Percentiles rank a stretch among this genome's conserved stretches.
Conservation (phyloP, 1,140 invertebrate species). For the Trachelipus rathkii region DNA sequence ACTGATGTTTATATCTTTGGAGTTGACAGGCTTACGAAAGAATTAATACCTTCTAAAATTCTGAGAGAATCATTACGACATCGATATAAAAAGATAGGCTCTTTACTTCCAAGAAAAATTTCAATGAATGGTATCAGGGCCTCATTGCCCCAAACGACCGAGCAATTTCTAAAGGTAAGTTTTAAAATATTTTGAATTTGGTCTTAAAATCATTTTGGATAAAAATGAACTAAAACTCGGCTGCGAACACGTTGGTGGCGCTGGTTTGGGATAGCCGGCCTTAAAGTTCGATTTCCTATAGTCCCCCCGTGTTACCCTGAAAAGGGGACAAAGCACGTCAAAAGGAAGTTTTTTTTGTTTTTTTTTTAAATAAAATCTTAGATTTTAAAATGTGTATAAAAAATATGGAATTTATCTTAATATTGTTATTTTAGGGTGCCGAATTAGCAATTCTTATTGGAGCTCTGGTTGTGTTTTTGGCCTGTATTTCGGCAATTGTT, state of each 20-base stretch:
- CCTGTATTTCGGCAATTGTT: conserved; percentile 34
- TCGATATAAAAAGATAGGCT: neutral
- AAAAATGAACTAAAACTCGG: too few species aligned
- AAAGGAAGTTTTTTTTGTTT: too few species aligned
- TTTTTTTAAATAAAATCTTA: too few species aligned
- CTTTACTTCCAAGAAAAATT: neutral
- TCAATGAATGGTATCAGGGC: neutral
- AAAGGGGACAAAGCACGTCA: too few species aligned
- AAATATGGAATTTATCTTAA: neutral
- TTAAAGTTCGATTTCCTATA: too few species aligned
- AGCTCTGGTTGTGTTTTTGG: conserved; percentile 40
- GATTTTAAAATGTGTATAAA: neutral
- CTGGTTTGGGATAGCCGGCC: too few species aligned
- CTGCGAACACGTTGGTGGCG: too few species aligned
- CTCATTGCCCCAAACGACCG: neutral
- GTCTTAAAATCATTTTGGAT: too few species aligned
- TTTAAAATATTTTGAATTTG: neutral
- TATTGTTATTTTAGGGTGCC: conserved; percentile 29
- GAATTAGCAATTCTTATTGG: conserved; percentile 40
- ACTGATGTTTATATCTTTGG: conserved; percentile 1
- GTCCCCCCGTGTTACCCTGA: too few species aligned
- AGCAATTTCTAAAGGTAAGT: neutral
- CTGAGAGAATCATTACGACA: neutral
- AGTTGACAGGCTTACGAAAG: neutral
- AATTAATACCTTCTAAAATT: neutral